Percentiles rank a stretch among this genome's conserved stretches.
Evolutionary conservation across 2,113 vertebrate genomes (phyloP).

Genomic region (Rattus norvegicus): DNA sequence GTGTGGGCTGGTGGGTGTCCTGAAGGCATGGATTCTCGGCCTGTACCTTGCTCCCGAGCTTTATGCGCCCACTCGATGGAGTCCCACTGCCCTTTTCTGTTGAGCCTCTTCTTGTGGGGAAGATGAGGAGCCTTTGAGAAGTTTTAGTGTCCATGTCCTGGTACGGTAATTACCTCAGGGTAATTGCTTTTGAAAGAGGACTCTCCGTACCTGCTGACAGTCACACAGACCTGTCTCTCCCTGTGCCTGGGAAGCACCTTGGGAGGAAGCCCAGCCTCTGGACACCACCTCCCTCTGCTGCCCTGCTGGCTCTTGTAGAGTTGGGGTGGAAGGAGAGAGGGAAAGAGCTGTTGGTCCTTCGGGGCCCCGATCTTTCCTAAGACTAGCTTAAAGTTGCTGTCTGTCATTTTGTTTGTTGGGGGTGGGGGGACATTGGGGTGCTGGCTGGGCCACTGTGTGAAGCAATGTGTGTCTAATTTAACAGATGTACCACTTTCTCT

Average conservation of each 20-base stretch:
- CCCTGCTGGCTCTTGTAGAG: not conserved
- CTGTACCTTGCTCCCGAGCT: not conserved
- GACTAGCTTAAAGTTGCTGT: slow-evolving; percentile 77
- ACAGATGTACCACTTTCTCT: slow-evolving; percentile 79
- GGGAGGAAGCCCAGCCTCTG: not conserved
- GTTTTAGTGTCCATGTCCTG: not conserved
- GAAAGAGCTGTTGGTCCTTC: slow-evolving; percentile 10
- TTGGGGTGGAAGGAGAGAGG: not conserved
- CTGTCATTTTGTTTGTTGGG: slow-evolving; percentile 36
- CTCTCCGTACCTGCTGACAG: not conserved
- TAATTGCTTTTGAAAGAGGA: not conserved
- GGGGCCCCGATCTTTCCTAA: slow-evolving; percentile 66
- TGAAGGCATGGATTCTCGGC: rapidly evolving
- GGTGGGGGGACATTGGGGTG: slow-evolving; percentile 4
- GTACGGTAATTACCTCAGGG: not conserved
- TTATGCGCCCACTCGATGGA: rapidly evolving
- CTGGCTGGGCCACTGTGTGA: slow-evolving; percentile 72
- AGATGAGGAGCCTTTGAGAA: not conserved
- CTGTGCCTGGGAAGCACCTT: not conserved
- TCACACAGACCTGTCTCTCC: not conserved
- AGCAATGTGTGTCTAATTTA: slow-evolving; percentile 81
- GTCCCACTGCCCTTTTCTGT: not conserved
- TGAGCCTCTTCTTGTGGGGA: not conserved
- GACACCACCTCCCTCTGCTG: not conserved
- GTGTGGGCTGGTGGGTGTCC: rapidly evolving